Base-by-base conservation (phyloP, 2,888 invertebrate genomes). In the Thysanoteuthis rhombus region DNA sequence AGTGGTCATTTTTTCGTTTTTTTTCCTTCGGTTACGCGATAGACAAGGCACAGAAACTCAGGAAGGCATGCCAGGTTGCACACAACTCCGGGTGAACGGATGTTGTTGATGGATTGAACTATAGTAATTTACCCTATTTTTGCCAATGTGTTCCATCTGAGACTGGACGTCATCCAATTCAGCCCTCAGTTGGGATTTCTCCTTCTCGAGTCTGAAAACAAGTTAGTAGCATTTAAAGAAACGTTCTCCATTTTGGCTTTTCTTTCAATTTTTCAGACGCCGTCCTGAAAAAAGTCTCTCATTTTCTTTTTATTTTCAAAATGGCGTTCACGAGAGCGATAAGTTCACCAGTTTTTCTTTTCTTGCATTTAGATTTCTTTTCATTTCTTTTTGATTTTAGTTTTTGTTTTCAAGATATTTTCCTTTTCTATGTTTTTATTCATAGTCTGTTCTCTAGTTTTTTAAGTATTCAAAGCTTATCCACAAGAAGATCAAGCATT, bases 101-200 rank as follows among this genome's bases (percentile, higher is more conserved):
- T 36, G 75, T 75, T 36, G n/a, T 36, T 19, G 75, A 75, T 1
- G 75, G 75, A 75, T n/a, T 75, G 91, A 39, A 32, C 39, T 39
- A 91, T 22, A n/a, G n/a, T 91, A 12, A 92, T 92, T 95, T 98
- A 99, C 99, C 99, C 99, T 99, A 98, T 99, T 99, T 98, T 99
- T 99, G 98, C 98, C 98, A 97, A 99, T 98, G 97, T 99, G 99
- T 98, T 99, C 99, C 97, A 99, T 98, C 97, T 98, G 98, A 97
- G 98, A 98, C 97, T 99, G 99, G 97, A 99, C 98, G 98, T 99
- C 99, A 98, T 99, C 99, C 98, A 99, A 98, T 98, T 99, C 99
- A 97, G 98, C 98, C 98, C 99, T 99, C 98, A 99, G 98, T 98
- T 99, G 98, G 97, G 98, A 98, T 98, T 99, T 99, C 98, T 99